Base-by-base conservation (phyloP, 2,797 vertebrate genomes). In the Macrochelys suwanniensis region DNA sequence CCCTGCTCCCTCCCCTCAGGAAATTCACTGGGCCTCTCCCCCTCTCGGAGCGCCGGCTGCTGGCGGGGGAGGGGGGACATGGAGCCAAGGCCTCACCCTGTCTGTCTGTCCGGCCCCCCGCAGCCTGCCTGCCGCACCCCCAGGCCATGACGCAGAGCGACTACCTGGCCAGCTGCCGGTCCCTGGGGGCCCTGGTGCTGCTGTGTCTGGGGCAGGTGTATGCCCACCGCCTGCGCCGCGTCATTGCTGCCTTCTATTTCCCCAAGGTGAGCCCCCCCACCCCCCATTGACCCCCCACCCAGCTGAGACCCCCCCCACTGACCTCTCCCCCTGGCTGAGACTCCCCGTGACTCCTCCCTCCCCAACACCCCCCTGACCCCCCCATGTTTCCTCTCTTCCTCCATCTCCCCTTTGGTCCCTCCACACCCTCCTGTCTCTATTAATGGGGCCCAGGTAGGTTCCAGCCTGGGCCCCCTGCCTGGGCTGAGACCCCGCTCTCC, bases 171-270 rank as follows among this genome's bases (percentile, higher is more conserved):
- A 97, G 97, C 31, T 89, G 57, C 2, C 31, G 97, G 11, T 98
- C 98, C 0, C 42, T 98, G 31, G 91, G 96, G 6, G 3, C 96
- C 54, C 94, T 99, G 90, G 89, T 78, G 21, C 85, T 98, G 6
- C 97, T 98, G 91, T 99, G 98, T 97, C 92, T 98, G 59, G 54
- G 97, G 8, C 99, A 99, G 96, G 98, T 98, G 12, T 99, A 99
- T 81, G 96, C 92, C 21, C 98, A 98, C 97, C 98, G 99, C 7
- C 98, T 99, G 85, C 98, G 98, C 15, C 98, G 98, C 0, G 98
- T 97, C 97, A 98, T 99, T 0, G 95, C 98, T 0, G 97, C 99
- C 59, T 99, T 98, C 97, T 99, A 97, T 96, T 98, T 98, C 94
- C 99, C 99, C 31, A 97, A 99, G 98, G 99, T 99, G 90, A 86